A percentile compares a stretch with the other conserved stretches of the same genome.
These are phyloP conservation scores for Tadarida brasiliensis DNA, from an alignment of 2,797 vertebrate genomes.

Conservation along the genomic window DNA sequence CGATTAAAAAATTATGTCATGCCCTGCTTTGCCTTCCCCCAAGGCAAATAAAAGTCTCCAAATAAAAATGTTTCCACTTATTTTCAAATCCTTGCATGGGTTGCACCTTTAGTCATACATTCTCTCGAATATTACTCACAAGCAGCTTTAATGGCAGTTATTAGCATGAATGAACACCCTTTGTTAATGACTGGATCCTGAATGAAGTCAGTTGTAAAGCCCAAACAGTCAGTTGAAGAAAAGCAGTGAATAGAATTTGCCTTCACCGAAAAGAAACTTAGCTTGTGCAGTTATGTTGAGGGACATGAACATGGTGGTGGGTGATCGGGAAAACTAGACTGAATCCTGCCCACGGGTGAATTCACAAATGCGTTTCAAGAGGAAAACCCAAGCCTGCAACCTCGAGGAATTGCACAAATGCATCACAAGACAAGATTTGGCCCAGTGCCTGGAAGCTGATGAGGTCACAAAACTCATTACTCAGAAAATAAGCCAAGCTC, in stretches of 20 bases:
- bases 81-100: conserved; percentile 51
- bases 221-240: background rate
- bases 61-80: conserved; percentile 64
- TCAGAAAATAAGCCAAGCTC: conserved; percentile 50
- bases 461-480: conserved; percentile 73
- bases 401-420: conserved; percentile 69
- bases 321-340: background rate
- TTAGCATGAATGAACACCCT: conserved; percentile 70
- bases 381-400: conserved; percentile 55
- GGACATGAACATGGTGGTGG: background rate
- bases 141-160: conserved; percentile 21
- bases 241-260: conserved; percentile 40
- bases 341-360: conserved; percentile 46
- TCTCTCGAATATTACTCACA: conserved; percentile 44
- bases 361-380: conserved; percentile 35
- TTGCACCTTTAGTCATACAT: conserved; percentile 60
- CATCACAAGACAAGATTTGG: conserved; percentile 64
- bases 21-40: conserved; percentile 16
- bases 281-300: background rate
- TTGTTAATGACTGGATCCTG: conserved; percentile 2
- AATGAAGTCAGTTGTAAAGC: background rate
- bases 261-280: background rate
- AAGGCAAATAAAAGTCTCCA: conserved; percentile 46
- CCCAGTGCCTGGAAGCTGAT: conserved; percentile 63
- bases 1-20: conserved; percentile 46